phyloP scores from a whole-genome alignment of 1,140 invertebrate species.

The Micrasema minimum region DNA sequence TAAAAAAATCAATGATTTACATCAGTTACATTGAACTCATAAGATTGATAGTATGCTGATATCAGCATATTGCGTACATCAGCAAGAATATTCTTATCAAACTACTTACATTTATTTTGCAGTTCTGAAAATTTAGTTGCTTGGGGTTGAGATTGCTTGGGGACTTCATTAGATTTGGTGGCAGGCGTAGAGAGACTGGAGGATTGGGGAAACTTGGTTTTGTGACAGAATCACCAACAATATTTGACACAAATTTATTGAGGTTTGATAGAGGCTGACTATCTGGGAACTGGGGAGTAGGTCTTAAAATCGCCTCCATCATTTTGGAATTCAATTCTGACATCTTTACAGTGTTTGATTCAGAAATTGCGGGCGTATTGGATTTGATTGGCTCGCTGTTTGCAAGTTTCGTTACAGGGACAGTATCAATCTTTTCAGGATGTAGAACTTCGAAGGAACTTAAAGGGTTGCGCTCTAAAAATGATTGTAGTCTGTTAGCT shows the following conservation, averaged over 20 bases:
- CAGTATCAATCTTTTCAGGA: background rate
- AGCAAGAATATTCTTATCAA: too few relatives aligned
- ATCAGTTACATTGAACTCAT: too few relatives aligned
- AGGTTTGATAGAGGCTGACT: constrained; percentile 8
- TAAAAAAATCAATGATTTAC: constrained; percentile 16
- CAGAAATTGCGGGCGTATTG: background rate
- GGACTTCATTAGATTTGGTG: background rate
- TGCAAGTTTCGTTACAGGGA: background rate
- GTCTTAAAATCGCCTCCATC: constrained; percentile 25
- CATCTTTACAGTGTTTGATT: background rate
- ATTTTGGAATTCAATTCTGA: constrained; percentile 17
- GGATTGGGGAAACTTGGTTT: background rate
- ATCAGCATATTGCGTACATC: background rate
- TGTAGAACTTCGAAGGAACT: constrained; percentile 8
- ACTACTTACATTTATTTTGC: constrained; percentile 18
- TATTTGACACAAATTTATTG: constrained; percentile 33
- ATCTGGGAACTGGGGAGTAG: constrained; percentile 21
- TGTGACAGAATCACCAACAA: background rate
- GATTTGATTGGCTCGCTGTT: background rate
- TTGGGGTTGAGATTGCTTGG: background rate
- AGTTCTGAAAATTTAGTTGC: background rate
- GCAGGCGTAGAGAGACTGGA: background rate
- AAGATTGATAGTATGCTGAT: too few relatives aligned
- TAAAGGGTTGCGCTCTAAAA: constrained; percentile 39
- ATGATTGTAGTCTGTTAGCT: constrained; percentile 34